These are phyloP conservation scores for Baronia brevicornis DNA, from an alignment of 2,888 invertebrate species.

Conservation along the genomic window DNA sequence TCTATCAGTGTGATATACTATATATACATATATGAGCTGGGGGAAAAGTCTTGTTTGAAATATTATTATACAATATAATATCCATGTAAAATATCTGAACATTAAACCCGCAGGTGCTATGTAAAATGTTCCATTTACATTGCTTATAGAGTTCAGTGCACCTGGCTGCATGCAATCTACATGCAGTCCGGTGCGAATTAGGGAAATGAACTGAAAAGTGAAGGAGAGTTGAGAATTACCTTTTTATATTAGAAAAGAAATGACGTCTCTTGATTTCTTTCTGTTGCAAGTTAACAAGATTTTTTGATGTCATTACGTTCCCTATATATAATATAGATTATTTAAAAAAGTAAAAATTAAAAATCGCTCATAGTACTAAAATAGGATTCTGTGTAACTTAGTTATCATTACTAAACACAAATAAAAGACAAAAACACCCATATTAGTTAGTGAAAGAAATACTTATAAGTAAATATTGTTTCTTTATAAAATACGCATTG, in stretches of 20 bases:
- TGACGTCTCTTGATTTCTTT: conserved; percentile 6
- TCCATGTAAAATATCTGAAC: conserved; percentile 10
- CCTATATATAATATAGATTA: too few relatives aligned
- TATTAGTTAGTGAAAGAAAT: too few relatives aligned
- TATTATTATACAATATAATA: conserved; percentile 3
- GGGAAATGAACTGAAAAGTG: conserved; percentile 12
- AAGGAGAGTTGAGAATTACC: background rate
- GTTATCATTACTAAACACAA: too few relatives aligned
- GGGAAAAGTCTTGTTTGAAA: background rate
- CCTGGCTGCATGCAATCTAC: conserved; percentile 16
- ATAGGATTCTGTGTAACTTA: too few relatives aligned
- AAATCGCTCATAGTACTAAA: too few relatives aligned
- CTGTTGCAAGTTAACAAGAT: conserved; percentile 6
- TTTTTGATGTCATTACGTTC: too few relatives aligned
- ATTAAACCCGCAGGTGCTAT: conserved; percentile 14
- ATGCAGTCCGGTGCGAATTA: conserved; percentile 14
- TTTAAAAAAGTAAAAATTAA: conserved; percentile 2
- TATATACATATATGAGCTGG: background rate
- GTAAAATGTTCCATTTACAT: conserved; percentile 16
- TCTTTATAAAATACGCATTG: too few relatives aligned
- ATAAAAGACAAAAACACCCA: too few relatives aligned
- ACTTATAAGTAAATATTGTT: too few relatives aligned
- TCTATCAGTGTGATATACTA: too few relatives aligned
- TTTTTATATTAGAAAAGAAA: background rate
- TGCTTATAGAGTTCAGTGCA: conserved; percentile 19